phyloP scores from a whole-genome alignment of 2,113 vertebrate genomes.

The Sturnus vulgaris region DNA sequence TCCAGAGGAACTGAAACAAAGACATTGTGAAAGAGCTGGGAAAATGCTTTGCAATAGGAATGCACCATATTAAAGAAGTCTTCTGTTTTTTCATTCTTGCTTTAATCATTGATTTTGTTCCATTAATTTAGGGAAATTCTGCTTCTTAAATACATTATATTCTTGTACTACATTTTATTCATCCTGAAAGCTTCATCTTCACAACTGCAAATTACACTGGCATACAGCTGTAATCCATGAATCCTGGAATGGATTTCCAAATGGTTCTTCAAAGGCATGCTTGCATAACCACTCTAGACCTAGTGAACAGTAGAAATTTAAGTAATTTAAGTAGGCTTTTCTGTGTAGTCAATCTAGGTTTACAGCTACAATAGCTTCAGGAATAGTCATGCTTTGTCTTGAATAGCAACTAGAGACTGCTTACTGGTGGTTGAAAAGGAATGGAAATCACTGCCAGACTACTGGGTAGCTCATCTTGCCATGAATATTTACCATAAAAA shows the following conservation, averaged over 20 bases:
- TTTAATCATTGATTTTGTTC: background rate
- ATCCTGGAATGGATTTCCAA: background rate
- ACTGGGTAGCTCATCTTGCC: background rate
- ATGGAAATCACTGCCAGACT: background rate
- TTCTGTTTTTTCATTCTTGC: background rate
- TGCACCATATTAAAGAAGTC: background rate
- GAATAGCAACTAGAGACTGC: background rate
- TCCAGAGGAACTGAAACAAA: background rate
- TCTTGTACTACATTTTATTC: background rate
- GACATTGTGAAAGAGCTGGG: background rate
- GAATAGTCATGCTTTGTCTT: background rate
- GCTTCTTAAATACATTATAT: background rate
- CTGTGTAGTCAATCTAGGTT: background rate
- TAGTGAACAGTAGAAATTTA: background rate
- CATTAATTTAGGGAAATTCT: background rate
- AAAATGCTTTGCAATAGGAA: background rate
- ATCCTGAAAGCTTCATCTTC: background rate
- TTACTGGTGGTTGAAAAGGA: background rate
- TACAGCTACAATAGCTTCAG: background rate
- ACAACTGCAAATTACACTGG: background rate
- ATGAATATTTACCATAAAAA: background rate
- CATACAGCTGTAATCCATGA: background rate
- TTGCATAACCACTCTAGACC: background rate
- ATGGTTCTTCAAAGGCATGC: background rate
- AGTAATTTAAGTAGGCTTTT: background rate